A percentile compares a stretch with the other conserved stretches of the same genome.
Evolutionary conservation across 2,113 vertebrate species (phyloP).

Genomic region (Edolisoma coerulescens): DNA sequence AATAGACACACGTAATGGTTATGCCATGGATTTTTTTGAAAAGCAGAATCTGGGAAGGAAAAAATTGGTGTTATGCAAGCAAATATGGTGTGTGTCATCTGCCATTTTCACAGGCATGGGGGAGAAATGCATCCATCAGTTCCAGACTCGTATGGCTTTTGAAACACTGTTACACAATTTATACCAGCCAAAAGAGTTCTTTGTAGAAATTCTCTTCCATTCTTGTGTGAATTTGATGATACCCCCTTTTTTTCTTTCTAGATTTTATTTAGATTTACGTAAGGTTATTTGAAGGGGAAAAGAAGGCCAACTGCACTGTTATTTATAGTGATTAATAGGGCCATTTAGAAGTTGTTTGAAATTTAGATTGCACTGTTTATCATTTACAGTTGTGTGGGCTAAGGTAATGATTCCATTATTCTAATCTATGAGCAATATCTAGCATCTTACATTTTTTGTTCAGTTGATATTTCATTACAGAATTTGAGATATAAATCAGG

Average conservation of each 20-base stretch:
- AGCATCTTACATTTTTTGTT: constrained; percentile 60
- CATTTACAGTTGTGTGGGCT: constrained; percentile 75
- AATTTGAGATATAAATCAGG: constrained; percentile 68
- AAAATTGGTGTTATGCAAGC: constrained; percentile 49
- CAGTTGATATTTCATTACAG: constrained; percentile 65
- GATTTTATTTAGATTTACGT: constrained; percentile 60
- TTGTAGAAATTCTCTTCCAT: neutral
- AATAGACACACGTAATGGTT: neutral
- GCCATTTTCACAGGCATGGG: constrained; percentile 15
- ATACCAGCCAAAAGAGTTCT: neutral
- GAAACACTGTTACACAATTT: neutral
- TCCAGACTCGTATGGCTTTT: neutral
- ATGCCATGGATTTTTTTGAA: neutral
- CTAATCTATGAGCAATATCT: constrained; percentile 66
- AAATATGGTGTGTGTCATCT: constrained; percentile 56
- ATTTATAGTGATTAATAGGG: constrained; percentile 79
- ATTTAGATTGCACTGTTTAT: constrained; percentile 78
- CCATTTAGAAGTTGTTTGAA: constrained; percentile 73
- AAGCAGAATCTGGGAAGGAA: constrained; percentile 20
- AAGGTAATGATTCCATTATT: constrained; percentile 82
- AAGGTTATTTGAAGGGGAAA: constrained; percentile 67
- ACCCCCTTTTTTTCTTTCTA: constrained; percentile 18
- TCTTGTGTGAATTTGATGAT: constrained; percentile 16
- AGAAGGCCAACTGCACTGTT: constrained; percentile 55
- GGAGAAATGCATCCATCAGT: neutral